Base-by-base conservation (phyloP, 1,140 invertebrate species). In the Campodea augens region DNA sequence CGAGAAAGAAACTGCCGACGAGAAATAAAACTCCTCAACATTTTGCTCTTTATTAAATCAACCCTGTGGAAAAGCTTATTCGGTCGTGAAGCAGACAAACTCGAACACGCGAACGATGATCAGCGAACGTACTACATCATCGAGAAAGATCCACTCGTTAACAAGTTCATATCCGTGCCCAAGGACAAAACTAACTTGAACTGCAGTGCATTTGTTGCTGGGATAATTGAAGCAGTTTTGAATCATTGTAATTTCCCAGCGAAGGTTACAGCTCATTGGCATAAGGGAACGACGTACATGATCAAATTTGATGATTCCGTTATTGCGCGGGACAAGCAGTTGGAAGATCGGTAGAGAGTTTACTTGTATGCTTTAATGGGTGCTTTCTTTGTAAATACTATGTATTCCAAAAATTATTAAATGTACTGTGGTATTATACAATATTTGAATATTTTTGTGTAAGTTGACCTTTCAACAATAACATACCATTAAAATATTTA, bases 251-350 rank as follows among this genome's bases (percentile, higher is more conserved):
- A 90, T 59, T 97, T 97, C 80, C 80, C 87, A 39, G 86, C 85
- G 24, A 96, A 95, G 69, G 90, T 96, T 1, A 88, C 88, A 4
- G 89, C 91, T 2, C 92, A 97, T 63, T 98, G 91, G 90, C 92
- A 98, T 61, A 95, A 98, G 65, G 95, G 93, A 48, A 97, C 93
- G 18, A 96, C 95, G 1, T 98, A 97, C 57, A 93, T 97, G 83
- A 89, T 98, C 15, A 91, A 96, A 64, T 97, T 98, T 69, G 91
- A 98, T 55, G 88, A 96, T 58, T 73, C 78, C 46, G 91, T 98
- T 32, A 86, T 97, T 48, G 69, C 75, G 1, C 71, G 92, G 57
- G 92, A 98, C 58, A 96, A 93, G 62, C 78, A 85, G 55, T 64
- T 92, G 38, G 88, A 93, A 67, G 86, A 90, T 44, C 74, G 81